Base-by-base conservation (phyloP, 2,888 invertebrate genomes). In the Conops quadrifasciatus region DNA sequence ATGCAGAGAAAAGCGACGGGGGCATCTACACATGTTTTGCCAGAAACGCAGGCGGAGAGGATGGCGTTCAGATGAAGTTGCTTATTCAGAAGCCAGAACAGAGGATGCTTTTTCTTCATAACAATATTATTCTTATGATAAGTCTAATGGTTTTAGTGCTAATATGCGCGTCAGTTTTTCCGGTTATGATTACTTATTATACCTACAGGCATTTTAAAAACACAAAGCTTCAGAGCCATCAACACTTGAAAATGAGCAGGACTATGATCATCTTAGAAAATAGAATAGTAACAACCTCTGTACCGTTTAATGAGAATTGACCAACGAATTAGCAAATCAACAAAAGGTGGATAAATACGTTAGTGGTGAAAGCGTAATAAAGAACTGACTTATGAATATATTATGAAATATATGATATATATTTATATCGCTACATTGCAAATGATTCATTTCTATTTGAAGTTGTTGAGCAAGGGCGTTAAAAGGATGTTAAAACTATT, bases 1-100 rank as follows among this genome's bases (percentile, higher is more conserved):
- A 91, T 65, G 89, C 91, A 0, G 87, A 88, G 24, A 87, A 87
- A 36, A 88, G 89, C 49, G 93, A 93, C 81, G 89, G 90, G 77
- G 93, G 93, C 2, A 90, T 90, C 65, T 93, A 93, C 81, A 88
- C 90, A 65, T 96, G 96, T 81, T 89, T 92, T 13, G 95, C 95
- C 0, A 92, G 90, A 80, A 95, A 94, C 83, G 89, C 90, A 0
- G 95, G 93, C 1, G 95, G 95, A 1, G 89, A 90, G 19, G 92
- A 91, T 77, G 92, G 93, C 80, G 89, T 90, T 70, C 93, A 93
- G 81, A 87, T 95, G 58, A 80, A 77, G 74, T 72, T 84, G 56
- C 73, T 82, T 11, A 80, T 84, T 28, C 81, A 83, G 70, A 80
- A 82, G 68, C 77, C 80, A 3, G 76, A 75, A 4, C 76, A 78